Base-by-base conservation (phyloP, 2,888 invertebrate species). In the Cheilosia vulpina region DNA sequence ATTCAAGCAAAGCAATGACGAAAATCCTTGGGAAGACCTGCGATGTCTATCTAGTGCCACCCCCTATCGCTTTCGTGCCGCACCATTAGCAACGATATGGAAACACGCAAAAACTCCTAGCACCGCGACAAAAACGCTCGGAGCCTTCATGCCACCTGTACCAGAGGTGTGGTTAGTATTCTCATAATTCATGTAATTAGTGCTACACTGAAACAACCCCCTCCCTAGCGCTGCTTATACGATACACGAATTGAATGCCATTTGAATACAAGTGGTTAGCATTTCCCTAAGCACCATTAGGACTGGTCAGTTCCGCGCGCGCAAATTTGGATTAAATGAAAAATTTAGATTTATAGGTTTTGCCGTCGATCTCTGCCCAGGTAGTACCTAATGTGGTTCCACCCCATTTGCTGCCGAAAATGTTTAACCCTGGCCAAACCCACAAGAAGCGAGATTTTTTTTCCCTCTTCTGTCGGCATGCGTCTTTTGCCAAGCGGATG, bases 141-240 rank as follows among this genome's bases (percentile, higher is more conserved):
- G n/a, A 7, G 47, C 15, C 69, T 19, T 17, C 47, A 19, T 17
- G 3, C 17, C 24, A 52, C 50, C 38, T 38, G 47, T 21, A 24
- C 50, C 27, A 13, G 27, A 52, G 71, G 71, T 71, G 71, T 50
- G 60, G 72, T 62, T 62, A n/a, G 13, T n/a, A n/a, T 27, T 55
- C 31, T 55, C 55, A 55, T 55, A 63, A 73, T 55, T 55, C 53
- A 45, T 17, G 45, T 73, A 73, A 73, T 73, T 73, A 73, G 53
- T 63, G n/a, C 53, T 45, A 21, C 62, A 47, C n/a, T 50, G n/a
- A 62, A 60, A 41, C 50, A n/a, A 50, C 45, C 19, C 17, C 2
- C 13, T 24, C 0, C 24, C 58, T 41, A 43, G n/a, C 34, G 45
- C 17, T 45, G 45, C 6, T n/a, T 27, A 34, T 34, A 43, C 53